Evolutionary conservation across 2,113 vertebrate genomes (phyloP), one percentile per base, ranked within the genome.

Genomic region (Danio rerio): DNA sequence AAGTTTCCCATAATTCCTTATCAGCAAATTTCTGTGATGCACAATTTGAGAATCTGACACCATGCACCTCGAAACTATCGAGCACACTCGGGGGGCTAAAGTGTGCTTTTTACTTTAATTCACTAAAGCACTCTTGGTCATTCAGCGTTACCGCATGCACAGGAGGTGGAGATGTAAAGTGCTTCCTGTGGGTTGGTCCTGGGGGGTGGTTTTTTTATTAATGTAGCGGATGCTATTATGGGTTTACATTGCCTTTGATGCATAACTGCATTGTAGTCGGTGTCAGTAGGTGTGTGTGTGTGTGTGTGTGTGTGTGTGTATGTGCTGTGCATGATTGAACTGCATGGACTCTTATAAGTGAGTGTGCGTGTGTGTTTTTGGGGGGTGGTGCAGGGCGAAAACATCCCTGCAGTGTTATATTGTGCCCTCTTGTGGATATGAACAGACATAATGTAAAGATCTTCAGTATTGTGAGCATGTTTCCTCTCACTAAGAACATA

Each of bases 391-490:
- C 75, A 63, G 55, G 70, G 62, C 52, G 18, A 53, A 12, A 53
- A 77, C 75, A 15, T 16, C 6, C 13, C 72, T 62, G 69, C 58
- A 79, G 11, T 81, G 79, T 88, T 82, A 43, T 18, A 66, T 81
- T 88, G 82, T 81, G 90, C 86, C 52, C 92, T 90, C 92, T 91
- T 86, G 88, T 90, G 92, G 90, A 65, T 3, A 21, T 18, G 16
- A 43, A 9, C n/a, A 45, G 68, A 72, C 82, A 88, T 81, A 84
- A 53, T 77, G 40, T 61, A 42, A 9, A 47, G 53, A 49, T 10
- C 21, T 74, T 56, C 15, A 56, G 76, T 42, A 73, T 31, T 1
- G 31, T 3, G 31, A 31, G 1, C 31, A 31, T 31, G 31, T 31
- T 31, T 31, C 31, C 31, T 31, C 31, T 31, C 31, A 31, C 31